Percentiles rank a stretch among this genome's conserved stretches.
Evolutionary conservation across 2,113 vertebrate genomes (phyloP).

Genomic region (Otus sunia): DNA sequence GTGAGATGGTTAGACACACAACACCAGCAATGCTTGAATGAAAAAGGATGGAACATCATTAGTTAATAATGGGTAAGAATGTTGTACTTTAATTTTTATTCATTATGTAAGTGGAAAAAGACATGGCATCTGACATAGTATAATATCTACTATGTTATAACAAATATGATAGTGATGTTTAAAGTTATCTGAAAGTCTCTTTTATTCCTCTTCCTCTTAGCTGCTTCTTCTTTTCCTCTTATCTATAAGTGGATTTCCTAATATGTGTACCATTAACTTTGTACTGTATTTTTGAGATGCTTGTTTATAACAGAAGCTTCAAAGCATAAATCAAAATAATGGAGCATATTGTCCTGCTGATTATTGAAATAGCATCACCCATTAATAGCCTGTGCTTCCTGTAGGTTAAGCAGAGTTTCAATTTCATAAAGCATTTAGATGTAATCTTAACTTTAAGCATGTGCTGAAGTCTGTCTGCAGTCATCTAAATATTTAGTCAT

Average conservation of each 20-base stretch:
- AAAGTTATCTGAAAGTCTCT: neutral
- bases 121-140: neutral
- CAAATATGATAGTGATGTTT: neutral
- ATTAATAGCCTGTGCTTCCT: slow-evolving; percentile 14
- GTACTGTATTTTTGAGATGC: neutral
- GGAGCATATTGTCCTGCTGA: neutral
- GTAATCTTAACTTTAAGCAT: slow-evolving; percentile 27
- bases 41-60: neutral
- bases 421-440: slow-evolving; percentile 18
- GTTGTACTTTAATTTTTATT: slow-evolving; percentile 1
- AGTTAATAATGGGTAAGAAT: slow-evolving; percentile 24
- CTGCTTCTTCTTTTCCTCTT: neutral
- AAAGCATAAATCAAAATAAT: slow-evolving; percentile 14
- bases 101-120: neutral
- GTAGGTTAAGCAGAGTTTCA: slow-evolving; percentile 17
- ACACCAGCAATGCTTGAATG: neutral
- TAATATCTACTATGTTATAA: neutral
- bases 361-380: slow-evolving; percentile 23
- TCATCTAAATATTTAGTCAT: slow-evolving; percentile 32
- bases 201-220: neutral
- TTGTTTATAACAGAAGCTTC: neutral
- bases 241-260: neutral
- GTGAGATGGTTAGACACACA: neutral
- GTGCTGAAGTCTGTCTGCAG: neutral
- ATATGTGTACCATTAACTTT: neutral